These are phyloP conservation scores for Pseudopleuronectes americanus DNA, from an alignment of 2,797 vertebrate genomes.

Conservation along the genomic window DNA sequence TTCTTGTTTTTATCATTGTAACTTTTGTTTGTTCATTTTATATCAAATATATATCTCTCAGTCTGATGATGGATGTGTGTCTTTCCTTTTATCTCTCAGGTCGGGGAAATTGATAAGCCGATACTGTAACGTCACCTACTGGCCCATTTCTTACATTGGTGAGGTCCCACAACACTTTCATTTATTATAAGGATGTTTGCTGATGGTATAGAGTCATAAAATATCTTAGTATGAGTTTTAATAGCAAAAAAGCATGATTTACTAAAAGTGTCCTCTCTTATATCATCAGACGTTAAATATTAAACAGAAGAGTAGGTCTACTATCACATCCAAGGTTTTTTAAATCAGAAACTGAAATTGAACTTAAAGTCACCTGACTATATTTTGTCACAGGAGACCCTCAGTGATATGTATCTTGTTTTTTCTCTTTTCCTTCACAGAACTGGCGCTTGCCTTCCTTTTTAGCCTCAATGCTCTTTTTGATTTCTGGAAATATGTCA, in stretches of 20 bases:
- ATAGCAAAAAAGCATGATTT: no score
- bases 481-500: constrained; percentile 98
- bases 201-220: background rate
- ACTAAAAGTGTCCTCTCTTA: background rate
- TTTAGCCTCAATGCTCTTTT: constrained; percentile 95
- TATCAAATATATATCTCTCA: no score
- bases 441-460: constrained; percentile 88
- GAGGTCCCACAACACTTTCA: constrained; percentile 61
- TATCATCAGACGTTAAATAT: no score
- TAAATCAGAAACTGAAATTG: background rate
- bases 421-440: constrained; percentile 69
- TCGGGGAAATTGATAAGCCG: constrained; percentile 91
- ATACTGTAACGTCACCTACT: constrained; percentile 92
- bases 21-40: no score
- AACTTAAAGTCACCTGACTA: background rate
- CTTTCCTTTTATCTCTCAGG: constrained; percentile 77
- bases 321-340: background rate
- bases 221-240: background rate
- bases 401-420: background rate
- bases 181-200: background rate
- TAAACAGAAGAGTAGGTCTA: background rate
- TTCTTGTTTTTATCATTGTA: no score
- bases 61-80: background rate
- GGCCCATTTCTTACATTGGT: constrained; percentile 98
- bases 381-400: background rate